Conservation (phyloP, 2,797 vertebrate species). For the Acipenser ruthenus region DNA sequence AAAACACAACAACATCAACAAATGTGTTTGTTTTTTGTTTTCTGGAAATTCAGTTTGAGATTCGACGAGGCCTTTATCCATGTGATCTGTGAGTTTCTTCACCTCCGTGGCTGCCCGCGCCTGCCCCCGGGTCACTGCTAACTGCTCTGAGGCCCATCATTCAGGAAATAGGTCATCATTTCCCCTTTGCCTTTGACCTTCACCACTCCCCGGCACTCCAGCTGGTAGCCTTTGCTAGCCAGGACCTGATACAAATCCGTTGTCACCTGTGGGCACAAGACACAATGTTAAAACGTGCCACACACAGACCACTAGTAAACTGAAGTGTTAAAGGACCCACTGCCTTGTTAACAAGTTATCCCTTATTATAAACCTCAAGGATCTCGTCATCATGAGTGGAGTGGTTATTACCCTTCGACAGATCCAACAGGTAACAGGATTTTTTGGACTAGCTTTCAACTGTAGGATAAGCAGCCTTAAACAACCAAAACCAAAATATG, state of each 20-base stretch:
- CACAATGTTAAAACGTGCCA: not conserved
- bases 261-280: conserved; percentile 66
- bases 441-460: too few relatives aligned
- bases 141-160: conserved; percentile 76
- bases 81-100: conserved; percentile 36
- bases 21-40: conserved; percentile 29
- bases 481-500: too few relatives aligned
- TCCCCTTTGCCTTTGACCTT: conserved; percentile 96
- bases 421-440: not conserved
- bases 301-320: not conserved
- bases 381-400: too few relatives aligned
- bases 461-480: too few relatives aligned
- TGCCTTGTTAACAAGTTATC: too few relatives aligned
- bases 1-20: too few relatives aligned
- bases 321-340: too few relatives aligned
- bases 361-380: too few relatives aligned
- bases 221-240: conserved; percentile 75
- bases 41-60: not conserved
- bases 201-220: conserved; percentile 84
- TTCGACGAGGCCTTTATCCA: conserved; percentile 30
- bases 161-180: conserved; percentile 95
- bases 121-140: conserved; percentile 55
- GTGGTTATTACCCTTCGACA: too few relatives aligned
- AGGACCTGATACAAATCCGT: conserved; percentile 88
- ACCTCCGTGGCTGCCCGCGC: conserved; percentile 31